A percentile compares a stretch with the other conserved stretches of the same genome.
Evolutionary conservation across 2,888 invertebrate genomes (phyloP).

Genomic region (Bruchidius siliquastri): DNA sequence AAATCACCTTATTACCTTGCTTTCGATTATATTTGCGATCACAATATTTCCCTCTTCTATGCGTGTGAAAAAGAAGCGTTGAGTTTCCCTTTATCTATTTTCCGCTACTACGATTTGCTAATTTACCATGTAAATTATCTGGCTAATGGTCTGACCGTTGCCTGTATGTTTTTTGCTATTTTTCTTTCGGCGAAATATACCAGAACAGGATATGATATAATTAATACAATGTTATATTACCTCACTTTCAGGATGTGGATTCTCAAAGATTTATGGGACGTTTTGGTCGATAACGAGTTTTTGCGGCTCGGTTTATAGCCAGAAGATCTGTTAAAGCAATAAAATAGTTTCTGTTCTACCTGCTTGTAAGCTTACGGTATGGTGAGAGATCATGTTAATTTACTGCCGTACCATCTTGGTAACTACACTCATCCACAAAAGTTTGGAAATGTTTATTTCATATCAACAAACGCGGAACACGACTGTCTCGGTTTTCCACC

Average conservation of each 20-base stretch:
- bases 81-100: not conserved
- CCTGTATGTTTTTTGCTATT: not conserved
- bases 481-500: too few species aligned
- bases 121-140: not conserved
- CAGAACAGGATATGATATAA: not conserved
- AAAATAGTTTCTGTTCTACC: not conserved
- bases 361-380: not conserved
- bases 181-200: not conserved
- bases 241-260: not conserved
- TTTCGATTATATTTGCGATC: too few species aligned
- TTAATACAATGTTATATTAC: not conserved
- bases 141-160: not conserved
- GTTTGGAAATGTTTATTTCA: too few species aligned
- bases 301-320: not conserved
- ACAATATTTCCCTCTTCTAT: too few species aligned
- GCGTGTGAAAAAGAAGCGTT: too few species aligned
- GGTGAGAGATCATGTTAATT: not conserved
- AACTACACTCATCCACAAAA: not conserved
- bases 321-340: not conserved
- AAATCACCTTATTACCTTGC: too few species aligned
- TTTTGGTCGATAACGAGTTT: not conserved
- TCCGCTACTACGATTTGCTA: not conserved
- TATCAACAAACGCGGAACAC: too few species aligned
- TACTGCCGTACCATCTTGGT: not conserved
- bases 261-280: not conserved